Evolutionary conservation across 2,888 invertebrate species (phyloP), one percentile per base, ranked within the genome.

Genomic region (Dexiosoma caninum): DNA sequence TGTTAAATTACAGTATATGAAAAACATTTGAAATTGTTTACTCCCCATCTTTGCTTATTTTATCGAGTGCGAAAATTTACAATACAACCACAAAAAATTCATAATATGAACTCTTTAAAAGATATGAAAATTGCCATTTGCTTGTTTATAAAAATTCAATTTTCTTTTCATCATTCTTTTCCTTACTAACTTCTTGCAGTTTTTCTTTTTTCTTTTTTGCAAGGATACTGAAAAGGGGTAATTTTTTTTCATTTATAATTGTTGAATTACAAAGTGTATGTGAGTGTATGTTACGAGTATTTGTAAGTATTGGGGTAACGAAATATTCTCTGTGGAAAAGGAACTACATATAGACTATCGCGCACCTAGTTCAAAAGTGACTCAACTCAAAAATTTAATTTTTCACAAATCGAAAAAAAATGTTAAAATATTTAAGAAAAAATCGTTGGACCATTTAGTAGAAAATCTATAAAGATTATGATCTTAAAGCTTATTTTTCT

Each of bases 71-170:
- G 32, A 71, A 81, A 72, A 59, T 40, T 9, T 23, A 67, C 35
- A 60, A 60, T 12, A 40, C 14, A 57, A 66, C 74, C 57, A 57
- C 67, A 67, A 40, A 27, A 7, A 37, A 19, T 27, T 30, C 16
- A 57, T 19, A 12, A 23, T 10, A 7, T 16, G 3, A n/a, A 21
- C 21, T 35, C 19, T 62, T 21, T 14, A 53, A 46, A 32, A 71
- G 46, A 32, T 42, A 74, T 57, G 35, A 72, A 66, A 75, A 67
- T 40, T 75, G 21, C 32, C 60, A 49, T 71, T 32, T 67, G 66
- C 49, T 49, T 71, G 67, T 69, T 74, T 69, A 81, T 77, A 69
- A 81, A 81, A 77, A 77, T 77, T 81, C 77, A 77, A 81, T 81
- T 81, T 81, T 77, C 62, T 55, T 80, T 76, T 81, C 55, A 71